phyloP scores from a whole-genome alignment of 2,113 vertebrate species.

The Mobula hypostoma region DNA sequence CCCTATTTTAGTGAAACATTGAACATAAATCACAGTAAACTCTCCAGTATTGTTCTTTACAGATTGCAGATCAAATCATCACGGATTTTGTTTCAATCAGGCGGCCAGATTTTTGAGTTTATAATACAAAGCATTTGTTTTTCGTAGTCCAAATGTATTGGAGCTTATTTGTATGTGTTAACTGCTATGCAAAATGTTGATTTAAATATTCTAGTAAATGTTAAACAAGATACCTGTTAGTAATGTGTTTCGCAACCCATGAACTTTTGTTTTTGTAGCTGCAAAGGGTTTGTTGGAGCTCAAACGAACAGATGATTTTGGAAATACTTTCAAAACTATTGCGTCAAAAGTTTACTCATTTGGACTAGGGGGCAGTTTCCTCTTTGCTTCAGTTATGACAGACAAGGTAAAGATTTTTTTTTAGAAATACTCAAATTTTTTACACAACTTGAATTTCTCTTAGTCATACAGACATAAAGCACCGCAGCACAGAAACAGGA shows the following conservation, averaged over 20 bases:
- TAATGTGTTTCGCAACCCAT: too few species aligned
- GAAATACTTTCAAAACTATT: constrained; percentile 66
- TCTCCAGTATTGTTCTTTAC: not conserved
- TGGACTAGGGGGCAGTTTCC: constrained; percentile 77
- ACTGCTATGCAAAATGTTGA: not conserved
- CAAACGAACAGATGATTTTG: constrained; percentile 68
- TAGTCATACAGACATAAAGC: too few species aligned
- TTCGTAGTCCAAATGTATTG: not conserved
- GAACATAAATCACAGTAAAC: not conserved
- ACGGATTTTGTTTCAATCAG: not conserved
- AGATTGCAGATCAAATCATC: not conserved
- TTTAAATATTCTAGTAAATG: not conserved
- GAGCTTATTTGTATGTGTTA: not conserved
- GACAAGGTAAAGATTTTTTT: constrained; percentile 60
- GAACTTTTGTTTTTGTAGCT: constrained; percentile 51
- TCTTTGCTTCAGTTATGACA: constrained; percentile 87
- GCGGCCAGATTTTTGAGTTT: not conserved
- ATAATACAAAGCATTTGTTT: not conserved
- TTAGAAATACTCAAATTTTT: too few species aligned
- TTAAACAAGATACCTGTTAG: not conserved
- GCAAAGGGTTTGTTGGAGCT: constrained; percentile 71
- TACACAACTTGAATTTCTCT: too few species aligned
- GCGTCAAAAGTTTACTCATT: constrained; percentile 79
- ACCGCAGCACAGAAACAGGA: too few species aligned
- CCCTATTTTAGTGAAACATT: not conserved